Conservation (phyloP, 2,113 vertebrate species). For the Sisor rabdophorus region DNA sequence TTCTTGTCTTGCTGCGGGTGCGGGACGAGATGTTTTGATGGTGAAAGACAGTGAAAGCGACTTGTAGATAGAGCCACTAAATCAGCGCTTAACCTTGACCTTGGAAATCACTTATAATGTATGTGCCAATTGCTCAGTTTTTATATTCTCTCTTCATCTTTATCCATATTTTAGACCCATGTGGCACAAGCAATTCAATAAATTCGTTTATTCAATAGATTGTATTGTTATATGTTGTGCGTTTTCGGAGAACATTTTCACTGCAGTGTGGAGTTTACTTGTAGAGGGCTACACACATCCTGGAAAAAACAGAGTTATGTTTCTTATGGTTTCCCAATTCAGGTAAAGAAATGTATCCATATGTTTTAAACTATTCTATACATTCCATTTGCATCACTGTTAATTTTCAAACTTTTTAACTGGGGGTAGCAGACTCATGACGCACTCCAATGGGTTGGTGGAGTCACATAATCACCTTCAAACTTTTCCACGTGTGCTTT, state of each 20-base stretch:
- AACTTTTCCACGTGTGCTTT: not conserved
- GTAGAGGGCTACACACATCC: not conserved
- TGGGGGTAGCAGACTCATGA: constrained; percentile 41
- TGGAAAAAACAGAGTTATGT: constrained; percentile 29
- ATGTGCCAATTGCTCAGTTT: constrained; percentile 29
- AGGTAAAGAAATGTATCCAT: constrained; percentile 42
- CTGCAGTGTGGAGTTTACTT: not conserved
- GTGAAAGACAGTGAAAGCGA: not conserved
- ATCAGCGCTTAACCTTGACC: constrained; percentile 62
- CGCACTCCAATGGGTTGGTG: constrained; percentile 38
- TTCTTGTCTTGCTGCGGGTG: constrained; percentile 8
- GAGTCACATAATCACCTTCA: constrained; percentile 32
- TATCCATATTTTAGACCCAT: not conserved
- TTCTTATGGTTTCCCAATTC: constrained; percentile 14
- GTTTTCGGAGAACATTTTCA: not conserved
- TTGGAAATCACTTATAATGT: constrained; percentile 51
- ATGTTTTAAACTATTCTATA: constrained; percentile 43
- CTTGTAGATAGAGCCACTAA: constrained; percentile 19
- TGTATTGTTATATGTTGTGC: constrained; percentile 8
- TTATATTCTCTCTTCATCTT: not conserved
- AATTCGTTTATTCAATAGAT: no score
- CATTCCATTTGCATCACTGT: constrained; percentile 48
- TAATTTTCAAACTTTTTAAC: constrained; percentile 38
- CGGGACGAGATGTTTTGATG: constrained; percentile 17
- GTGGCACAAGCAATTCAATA: no score